Percentiles rank a stretch among this genome's conserved stretches.
Evolutionary conservation across 2,888 invertebrate species (phyloP).

Genomic region (Drosophila infuscata): DNA sequence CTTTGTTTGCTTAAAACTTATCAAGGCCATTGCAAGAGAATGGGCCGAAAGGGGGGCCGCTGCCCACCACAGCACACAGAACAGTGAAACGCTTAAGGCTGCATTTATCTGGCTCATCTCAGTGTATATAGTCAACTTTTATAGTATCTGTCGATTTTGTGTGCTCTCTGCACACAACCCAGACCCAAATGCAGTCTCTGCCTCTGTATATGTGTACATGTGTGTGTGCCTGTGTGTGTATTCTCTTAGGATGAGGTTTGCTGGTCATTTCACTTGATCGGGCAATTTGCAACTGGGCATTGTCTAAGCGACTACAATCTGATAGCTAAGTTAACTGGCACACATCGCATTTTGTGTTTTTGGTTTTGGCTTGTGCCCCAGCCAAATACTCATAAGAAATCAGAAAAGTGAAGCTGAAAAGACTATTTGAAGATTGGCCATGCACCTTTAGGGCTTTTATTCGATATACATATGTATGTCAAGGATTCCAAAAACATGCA

Average conservation of each 20-base stretch:
- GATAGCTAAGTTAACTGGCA: conserved; percentile 74
- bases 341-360: conserved; percentile 51
- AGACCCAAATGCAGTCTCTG: conserved; percentile 23
- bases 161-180: conserved; percentile 35
- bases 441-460: not conserved
- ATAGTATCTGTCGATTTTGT: conserved; percentile 66
- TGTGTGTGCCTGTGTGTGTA: conserved; percentile 15
- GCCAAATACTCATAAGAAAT: conserved; percentile 32
- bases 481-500: not conserved
- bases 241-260: conserved; percentile 31
- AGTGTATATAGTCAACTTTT: conserved; percentile 48
- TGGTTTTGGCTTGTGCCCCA: conserved; percentile 15
- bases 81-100: conserved; percentile 53
- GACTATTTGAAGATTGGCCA: conserved; percentile 2
- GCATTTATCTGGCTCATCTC: conserved; percentile 55
- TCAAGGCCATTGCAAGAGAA: conserved; percentile 62
- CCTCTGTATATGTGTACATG: no score
- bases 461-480: not conserved
- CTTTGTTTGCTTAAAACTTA: conserved; percentile 74
- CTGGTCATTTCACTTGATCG: conserved; percentile 74
- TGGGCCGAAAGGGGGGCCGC: conserved; percentile 5
- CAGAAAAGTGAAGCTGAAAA: conserved; percentile 14
- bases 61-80: conserved; percentile 45
- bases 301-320: conserved; percentile 69
- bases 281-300: conserved; percentile 64